Evolutionary conservation across 1,140 invertebrate genomes (phyloP), one percentile per base, ranked within the genome.

Genomic region (Hypothenemus hampei): DNA sequence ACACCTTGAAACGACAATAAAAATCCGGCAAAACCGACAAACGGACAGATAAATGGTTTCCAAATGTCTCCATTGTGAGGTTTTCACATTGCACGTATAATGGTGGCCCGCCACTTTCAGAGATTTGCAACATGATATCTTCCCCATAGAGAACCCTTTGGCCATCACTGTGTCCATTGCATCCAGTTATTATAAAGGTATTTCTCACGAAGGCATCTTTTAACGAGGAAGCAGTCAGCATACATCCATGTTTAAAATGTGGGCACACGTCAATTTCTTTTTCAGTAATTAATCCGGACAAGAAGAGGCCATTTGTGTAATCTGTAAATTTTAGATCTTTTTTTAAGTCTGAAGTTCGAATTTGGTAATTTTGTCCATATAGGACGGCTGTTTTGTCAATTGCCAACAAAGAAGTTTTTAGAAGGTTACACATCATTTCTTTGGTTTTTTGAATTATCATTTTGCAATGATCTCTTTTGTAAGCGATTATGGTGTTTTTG

Each of bases 1-100:
- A 47, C 16, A 69, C 53, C 52, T 69, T 70, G 36, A 70, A 70
- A 10, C 67, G 54, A 20, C 65, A 68, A 49, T 69, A 70, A 23
- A 65, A 50, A 58, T 70, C 66, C 2, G 65, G 58, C 39, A 53
- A 45, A 45, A 61, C 47, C 7, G 63, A 66, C 21, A 69, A 33
- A 13, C 57, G 46, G n/a, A 61, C 20, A 10, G 45, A 43, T 44
- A 61, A 31, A 39, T 49, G 54, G 5, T 33, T 19, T 3, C 59
- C 59, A 23, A 61, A 57, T 18, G 59, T 57, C 16, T 61, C 59
- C 8, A 61, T 57, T 13, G 54, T 61, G 4, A 24, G 51, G 43
- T 63, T 65, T 52, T 70, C 66, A 39, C 67, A 69, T 46, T 67
- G 69, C 5, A 70, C 43, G 44, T 65, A 70, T 16, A 70, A 37